Evolutionary conservation across 2,888 invertebrate genomes (phyloP), one percentile per base, ranked within the genome.

Genomic region (Synanthedon myopaeformis): DNA sequence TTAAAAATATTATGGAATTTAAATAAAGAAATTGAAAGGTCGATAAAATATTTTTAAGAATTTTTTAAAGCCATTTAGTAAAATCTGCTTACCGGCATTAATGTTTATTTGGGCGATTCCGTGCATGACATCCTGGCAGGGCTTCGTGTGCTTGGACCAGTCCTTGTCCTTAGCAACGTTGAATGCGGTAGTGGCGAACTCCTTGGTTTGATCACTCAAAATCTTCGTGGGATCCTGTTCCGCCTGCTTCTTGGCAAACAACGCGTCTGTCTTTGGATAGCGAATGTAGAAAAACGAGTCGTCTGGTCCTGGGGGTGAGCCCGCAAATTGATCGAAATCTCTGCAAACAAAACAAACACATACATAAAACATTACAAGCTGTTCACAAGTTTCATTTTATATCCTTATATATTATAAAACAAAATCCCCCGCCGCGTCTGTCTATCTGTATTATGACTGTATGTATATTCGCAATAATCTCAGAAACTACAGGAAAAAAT

Each of bases 281-380:
- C 91, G 89, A 62, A 92, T 90, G 71, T 90, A 90, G 74, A 92
- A 91, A 72, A 93, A 93, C 53, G 90, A 91, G 67, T 94, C 93
- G 74, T 93, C 93, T 49, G 92, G 90, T 28, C 92, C 90, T 2
- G 94, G 93, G 17, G 94, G 94, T 14, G 94, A 93, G 61, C 72
- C 70, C 41, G 86, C 76, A 58, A 88, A 88, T 41, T 82, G 80
- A 59, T 88, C 87, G 59, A 82, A 88, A 52, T 86, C 88, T 64
- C 88, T 88, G 80, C 45, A 61, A 63, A 70, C 58, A 69, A 69
- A n/a, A n/a, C n/a, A n/a, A n/a, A 56, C 52, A 42, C 53, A 41
- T 48, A 42, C 2, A 35, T 35, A 10, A 3, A 35, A 35, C 35
- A 10, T 17, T 41, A 13, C 35, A n/a, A 42, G 12, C 17, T 13